Base-by-base conservation (phyloP, 2,797 vertebrate species). In the Enteromius mattozi region DNA sequence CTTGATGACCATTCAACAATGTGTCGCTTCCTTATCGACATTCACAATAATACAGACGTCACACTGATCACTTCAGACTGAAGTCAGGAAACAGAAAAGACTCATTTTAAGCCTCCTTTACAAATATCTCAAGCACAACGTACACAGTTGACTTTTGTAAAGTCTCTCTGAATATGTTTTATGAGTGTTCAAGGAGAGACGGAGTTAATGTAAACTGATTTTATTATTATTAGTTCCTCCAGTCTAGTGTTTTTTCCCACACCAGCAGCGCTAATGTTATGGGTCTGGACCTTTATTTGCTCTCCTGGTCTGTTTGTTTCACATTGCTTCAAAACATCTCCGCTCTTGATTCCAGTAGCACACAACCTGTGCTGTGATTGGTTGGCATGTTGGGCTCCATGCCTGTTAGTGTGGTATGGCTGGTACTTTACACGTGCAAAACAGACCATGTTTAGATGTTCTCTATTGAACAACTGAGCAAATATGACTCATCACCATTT, bases 381-480 rank as follows among this genome's bases (percentile, higher is more conserved):
- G 70, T 37, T 75, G 70, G 59, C 71, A 65, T 59, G 3, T 8
- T 35, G 19, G 3, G 27, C 27, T 24, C 45, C 37, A 56, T 59
- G 49, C 21, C 66, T 33, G 80, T 54, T 42, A 24, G 10, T 65
- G 70, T 37, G 81, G 69, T 8, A 75, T 19, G 19, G 21, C 40
- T 75, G 69, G 54, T 19, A 27, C 54, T 65, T 74, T 27, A 82
- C 63, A 80, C 40, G 4, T 49, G 40, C 54, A n/a, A 3, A 61
- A 21, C 51, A 35, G 19, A 74, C 56, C 69, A 74, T 82, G 80
- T 65, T 82, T 82, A 76, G 56, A 76, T 66, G 81, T 27, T 66
- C n/a, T 5, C 56, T n/a, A 10, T 16, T 16, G 37, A 21, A 72
- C n/a, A 45, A 17, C 4, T 24, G 35, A 70, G 69, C 56, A 47